Evolutionary conservation across 2,113 vertebrate genomes (phyloP), one percentile per base, ranked within the genome.

Genomic region (Platichthys stellatus): DNA sequence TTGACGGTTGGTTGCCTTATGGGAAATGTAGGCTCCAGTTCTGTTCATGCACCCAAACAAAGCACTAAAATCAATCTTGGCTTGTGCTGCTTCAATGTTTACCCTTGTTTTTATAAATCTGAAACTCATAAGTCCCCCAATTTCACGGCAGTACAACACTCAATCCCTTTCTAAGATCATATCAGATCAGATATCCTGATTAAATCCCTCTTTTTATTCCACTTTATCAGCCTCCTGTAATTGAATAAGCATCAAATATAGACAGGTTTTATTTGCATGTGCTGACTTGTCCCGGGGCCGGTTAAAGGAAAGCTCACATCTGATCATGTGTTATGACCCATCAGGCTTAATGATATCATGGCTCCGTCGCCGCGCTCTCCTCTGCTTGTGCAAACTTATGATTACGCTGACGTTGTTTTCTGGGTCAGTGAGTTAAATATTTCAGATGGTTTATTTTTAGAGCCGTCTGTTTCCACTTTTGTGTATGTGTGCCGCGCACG

Each of bases 361-460:
- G 69, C 72, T 74, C 35, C 53, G 15, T 80, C 76, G 78, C 64
- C 23, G 67, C 68, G 43, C 74, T 65, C 75, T 88, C 74, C 85
- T 89, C 73, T 74, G 86, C 78, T 86, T 78, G 85, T 89, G 81
- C 86, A 91, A 90, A 93, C 90, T 93, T 54, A n/a, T 78, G 84
- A 93, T 91, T 90, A 91, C 82, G 63, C 86, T 53, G 80, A 69
- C 82, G 86, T 88, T 86, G 91, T 92, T 95, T 91, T 94, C 94
- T 95, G 92, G 94, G 94, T 93, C 94, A 95, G 81, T 92, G 92
- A 93, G 90, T 93, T 95, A 94, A 94, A 94, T 94, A 95, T 94
- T 95, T 94, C 85, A 95, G 88, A 93, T 84, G 89, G 90, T 92
- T 92, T 95, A 95, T 93, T 94, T 94, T 94, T 93, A 94, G 93